Percentiles rank a stretch among this genome's conserved stretches.
Evolutionary conservation across 2,888 invertebrate species (phyloP).

Genomic region (Epinotia brunnichana): DNA sequence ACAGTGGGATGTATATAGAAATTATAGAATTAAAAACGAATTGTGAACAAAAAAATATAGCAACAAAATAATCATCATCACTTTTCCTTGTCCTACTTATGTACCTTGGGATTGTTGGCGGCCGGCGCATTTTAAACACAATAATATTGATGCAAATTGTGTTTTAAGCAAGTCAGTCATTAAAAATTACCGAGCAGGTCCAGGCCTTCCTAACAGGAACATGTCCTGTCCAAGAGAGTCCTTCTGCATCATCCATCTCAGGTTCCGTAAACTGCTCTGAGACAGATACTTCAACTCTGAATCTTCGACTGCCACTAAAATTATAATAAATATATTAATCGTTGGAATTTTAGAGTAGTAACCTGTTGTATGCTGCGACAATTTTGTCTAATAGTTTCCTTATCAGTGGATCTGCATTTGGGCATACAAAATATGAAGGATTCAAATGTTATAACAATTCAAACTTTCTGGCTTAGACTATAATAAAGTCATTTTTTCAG

Average conservation of each 20-base stretch:
- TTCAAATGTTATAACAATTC: background rate
- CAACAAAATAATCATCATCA: no score
- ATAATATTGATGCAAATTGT: no score
- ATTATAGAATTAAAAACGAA: no score
- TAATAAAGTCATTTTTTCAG: background rate
- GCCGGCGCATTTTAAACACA: no score
- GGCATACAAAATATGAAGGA: background rate
- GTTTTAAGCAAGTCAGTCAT: no score
- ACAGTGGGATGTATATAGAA: no score
- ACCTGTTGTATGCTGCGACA: no score
- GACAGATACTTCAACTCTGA: slow-evolving; percentile 84
- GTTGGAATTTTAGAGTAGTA: background rate
- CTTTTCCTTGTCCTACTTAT: no score
- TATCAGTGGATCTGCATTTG: no score
- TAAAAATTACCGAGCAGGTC: slow-evolving; percentile 83
- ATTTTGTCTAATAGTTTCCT: no score
- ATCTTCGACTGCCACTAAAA: slow-evolving; percentile 73
- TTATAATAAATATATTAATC: slow-evolving; percentile 14
- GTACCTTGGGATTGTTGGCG: no score
- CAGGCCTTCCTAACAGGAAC: slow-evolving; percentile 96
- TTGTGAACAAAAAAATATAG: no score
- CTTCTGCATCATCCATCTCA: slow-evolving; percentile 98
- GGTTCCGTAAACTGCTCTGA: slow-evolving; percentile 90
- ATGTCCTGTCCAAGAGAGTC: slow-evolving; percentile 96
- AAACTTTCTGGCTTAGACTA: background rate